These are phyloP conservation scores for Andrena camellia DNA, from an alignment of 2,888 invertebrate genomes.

Conservation along the genomic window DNA sequence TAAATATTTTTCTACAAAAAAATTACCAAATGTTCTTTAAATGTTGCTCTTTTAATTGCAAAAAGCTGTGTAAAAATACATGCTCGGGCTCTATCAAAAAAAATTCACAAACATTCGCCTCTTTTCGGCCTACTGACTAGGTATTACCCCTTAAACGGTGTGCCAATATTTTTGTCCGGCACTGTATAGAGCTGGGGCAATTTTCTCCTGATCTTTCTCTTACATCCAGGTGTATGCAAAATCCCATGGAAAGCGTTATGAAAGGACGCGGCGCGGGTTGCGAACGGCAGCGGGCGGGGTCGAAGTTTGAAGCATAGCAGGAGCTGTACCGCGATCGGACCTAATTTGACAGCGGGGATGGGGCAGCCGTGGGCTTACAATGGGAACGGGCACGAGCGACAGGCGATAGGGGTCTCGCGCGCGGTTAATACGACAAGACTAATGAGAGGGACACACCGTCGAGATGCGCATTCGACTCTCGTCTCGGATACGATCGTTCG, in stretches of 20 bases:
- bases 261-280: background rate
- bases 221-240: background rate
- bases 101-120: no score
- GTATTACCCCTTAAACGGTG: no score
- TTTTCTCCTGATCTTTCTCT: no score
- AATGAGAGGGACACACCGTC: conserved; percentile 65
- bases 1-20: no score
- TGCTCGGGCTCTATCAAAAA: no score
- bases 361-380: conserved; percentile 19
- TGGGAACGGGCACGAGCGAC: conserved; percentile 27
- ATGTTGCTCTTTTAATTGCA: no score
- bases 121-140: no score
- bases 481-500: conserved; percentile 58
- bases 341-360: conserved; percentile 64
- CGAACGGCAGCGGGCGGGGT: background rate
- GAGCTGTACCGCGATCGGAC: conserved; percentile 7
- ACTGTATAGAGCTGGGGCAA: no score
- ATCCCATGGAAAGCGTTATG: background rate
- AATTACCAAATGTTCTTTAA: no score
- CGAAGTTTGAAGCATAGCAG: conserved; percentile 9
- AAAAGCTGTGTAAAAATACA: no score
- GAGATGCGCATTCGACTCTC: conserved; percentile 46
- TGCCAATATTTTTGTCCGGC: no score
- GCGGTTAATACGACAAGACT: conserved; percentile 65
- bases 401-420: conserved; percentile 44